Conservation (phyloP, 2,113 vertebrate genomes). For the Sigmodon hispidus region DNA sequence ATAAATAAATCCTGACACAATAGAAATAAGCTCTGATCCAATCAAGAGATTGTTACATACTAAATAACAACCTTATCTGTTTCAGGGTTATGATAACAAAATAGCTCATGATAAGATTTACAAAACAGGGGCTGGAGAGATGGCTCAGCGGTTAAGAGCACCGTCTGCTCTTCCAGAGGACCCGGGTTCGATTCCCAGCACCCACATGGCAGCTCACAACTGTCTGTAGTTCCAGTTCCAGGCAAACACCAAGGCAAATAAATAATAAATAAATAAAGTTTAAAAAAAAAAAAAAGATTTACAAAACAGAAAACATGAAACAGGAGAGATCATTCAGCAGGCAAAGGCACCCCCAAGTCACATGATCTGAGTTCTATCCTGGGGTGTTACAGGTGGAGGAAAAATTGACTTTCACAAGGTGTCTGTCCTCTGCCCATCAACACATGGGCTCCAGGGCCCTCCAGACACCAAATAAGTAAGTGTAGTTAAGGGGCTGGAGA, state of each 20-base stretch:
- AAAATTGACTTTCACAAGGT: fast-evolving
- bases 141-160: not conserved
- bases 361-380: not conserved
- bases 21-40: not conserved
- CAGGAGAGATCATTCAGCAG: no score
- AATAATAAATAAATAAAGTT: no score
- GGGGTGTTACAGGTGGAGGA: not conserved
- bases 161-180: no score
- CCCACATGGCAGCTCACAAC: no score
- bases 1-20: not conserved
- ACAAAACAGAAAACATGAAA: no score
- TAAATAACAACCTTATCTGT: not conserved
- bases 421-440: not conserved
- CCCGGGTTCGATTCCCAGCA: no score
- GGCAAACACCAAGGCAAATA: no score
- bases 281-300: no score
- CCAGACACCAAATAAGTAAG: not conserved
- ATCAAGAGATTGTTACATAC: not conserved
- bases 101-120: not conserved
- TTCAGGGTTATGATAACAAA: not conserved
- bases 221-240: no score
- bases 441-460: not conserved
- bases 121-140: not conserved
- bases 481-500: not conserved
- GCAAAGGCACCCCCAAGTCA: no score